Percentiles rank a stretch among this genome's conserved stretches.
phyloP scores from a whole-genome alignment of 2,888 invertebrate genomes.

The Lasioglossum oenotherae region DNA sequence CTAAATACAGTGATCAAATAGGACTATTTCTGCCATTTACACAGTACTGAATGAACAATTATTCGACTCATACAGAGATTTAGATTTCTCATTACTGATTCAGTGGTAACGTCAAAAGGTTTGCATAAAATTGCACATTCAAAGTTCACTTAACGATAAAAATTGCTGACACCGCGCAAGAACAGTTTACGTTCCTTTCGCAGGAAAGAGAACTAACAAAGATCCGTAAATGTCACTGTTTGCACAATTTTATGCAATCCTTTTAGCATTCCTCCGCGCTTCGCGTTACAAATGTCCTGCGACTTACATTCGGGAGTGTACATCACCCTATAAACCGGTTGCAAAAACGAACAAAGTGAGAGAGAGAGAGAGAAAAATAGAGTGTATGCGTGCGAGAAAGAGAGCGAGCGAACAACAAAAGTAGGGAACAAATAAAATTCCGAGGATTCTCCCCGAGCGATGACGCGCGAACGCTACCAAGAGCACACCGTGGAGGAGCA shows the following conservation, averaged over 20 bases:
- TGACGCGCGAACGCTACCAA: slow-evolving; percentile 59
- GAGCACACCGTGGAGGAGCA: slow-evolving; percentile 66
- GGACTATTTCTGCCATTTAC: neutral
- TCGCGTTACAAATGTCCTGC: neutral
- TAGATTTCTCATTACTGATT: neutral
- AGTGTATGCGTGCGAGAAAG: neutral
- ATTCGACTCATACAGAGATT: neutral
- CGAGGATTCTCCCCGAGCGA: neutral
- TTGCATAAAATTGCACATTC: neutral
- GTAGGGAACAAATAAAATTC: neutral
- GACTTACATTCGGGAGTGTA: neutral
- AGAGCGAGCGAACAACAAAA: neutral
- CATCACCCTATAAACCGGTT: neutral
- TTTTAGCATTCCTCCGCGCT: neutral
- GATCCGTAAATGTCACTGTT: neutral
- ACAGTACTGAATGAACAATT: neutral
- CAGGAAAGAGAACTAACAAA: neutral
- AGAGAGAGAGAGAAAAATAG: neutral
- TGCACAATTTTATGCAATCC: neutral
- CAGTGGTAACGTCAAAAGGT: neutral
- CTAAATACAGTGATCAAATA: neutral
- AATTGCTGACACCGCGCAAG: neutral
- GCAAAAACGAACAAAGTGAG: neutral
- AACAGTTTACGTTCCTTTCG: neutral
- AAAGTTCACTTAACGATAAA: neutral